Conservation (phyloP, 2,888 invertebrate species). For the Capitulum mitella region DNA sequence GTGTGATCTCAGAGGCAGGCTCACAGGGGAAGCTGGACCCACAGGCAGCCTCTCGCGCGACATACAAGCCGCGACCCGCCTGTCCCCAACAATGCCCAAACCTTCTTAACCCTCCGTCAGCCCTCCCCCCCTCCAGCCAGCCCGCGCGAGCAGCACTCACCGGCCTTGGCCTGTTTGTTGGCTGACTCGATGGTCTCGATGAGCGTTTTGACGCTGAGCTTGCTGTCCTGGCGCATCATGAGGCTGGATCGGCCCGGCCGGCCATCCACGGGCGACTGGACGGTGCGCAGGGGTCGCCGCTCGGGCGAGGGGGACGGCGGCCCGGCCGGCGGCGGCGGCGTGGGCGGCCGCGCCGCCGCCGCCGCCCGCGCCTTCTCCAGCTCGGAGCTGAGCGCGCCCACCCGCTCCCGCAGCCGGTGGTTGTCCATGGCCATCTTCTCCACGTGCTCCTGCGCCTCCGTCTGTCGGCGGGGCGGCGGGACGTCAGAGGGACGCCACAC, state of each 20-base stretch:
- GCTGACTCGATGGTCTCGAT: slow-evolving; percentile 87
- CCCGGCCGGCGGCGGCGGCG: background rate
- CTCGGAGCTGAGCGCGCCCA: slow-evolving; percentile 50
- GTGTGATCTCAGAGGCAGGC: too few relatives aligned
- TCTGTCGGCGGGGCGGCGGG: slow-evolving; percentile 12
- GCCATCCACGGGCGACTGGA: background rate
- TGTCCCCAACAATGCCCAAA: background rate
- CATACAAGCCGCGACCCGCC: background rate
- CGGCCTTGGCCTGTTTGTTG: slow-evolving; percentile 43
- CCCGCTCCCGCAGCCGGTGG: slow-evolving; percentile 54
- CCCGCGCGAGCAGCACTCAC: background rate
- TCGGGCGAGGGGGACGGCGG: background rate
- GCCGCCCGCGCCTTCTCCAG: slow-evolving; percentile 49
- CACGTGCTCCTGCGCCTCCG: slow-evolving; percentile 55
- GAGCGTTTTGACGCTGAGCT: slow-evolving; percentile 79
- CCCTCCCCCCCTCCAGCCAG: background rate
- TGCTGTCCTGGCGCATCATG: slow-evolving; percentile 57
- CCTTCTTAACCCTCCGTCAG: background rate
- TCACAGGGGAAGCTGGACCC: too few relatives aligned
- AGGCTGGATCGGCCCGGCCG: background rate
- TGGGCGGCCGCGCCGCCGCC: slow-evolving; percentile 38
- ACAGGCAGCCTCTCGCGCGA: too few relatives aligned
- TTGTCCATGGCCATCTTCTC: slow-evolving; percentile 75
- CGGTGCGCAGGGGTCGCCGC: background rate
- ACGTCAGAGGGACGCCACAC: too few relatives aligned